A percentile compares a stretch with the other conserved stretches of the same genome.
phyloP scores from a whole-genome alignment of 2,888 invertebrate genomes.

The Lepidocyrtoides sp. region DNA sequence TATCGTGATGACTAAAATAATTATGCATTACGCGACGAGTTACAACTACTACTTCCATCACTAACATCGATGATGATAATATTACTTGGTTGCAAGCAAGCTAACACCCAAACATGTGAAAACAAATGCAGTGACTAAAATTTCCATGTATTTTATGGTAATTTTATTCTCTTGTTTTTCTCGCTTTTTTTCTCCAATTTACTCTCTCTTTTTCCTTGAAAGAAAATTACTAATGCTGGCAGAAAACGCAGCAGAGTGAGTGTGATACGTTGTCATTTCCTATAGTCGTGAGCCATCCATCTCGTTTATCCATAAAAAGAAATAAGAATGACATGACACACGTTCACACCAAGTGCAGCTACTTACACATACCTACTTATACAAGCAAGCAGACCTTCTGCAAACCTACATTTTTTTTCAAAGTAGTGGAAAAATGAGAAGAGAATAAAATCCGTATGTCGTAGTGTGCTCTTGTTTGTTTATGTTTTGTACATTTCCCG shows the following conservation, averaged over 20 bases:
- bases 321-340: slow-evolving; percentile 57
- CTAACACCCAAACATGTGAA: neutral
- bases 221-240: slow-evolving; percentile 13
- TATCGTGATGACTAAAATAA: slow-evolving; percentile 19
- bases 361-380: slow-evolving; percentile 11
- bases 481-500: neutral
- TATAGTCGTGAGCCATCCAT: slow-evolving; percentile 62
- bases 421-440: neutral
- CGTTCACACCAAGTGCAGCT: slow-evolving; percentile 24
- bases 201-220: neutral
- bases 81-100: too few relatives aligned
- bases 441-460: neutral
- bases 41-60: neutral
- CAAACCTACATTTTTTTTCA: neutral
- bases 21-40: slow-evolving; percentile 20
- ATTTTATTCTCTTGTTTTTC: slow-evolving; percentile 77
- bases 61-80: neutral
- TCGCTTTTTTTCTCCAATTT: slow-evolving; percentile 27
- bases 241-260: neutral
- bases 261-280: slow-evolving; percentile 53
- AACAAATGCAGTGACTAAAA: slow-evolving; percentile 40
- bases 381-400: neutral
- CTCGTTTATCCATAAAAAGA: slow-evolving; percentile 73
- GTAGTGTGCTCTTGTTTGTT: neutral
- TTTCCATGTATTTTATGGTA: slow-evolving; percentile 61